Percentiles rank a stretch among this genome's conserved stretches.
These are phyloP conservation scores for Platycheirus rosarum DNA, from an alignment of 2,888 invertebrate species.

Conservation along the genomic window DNA sequence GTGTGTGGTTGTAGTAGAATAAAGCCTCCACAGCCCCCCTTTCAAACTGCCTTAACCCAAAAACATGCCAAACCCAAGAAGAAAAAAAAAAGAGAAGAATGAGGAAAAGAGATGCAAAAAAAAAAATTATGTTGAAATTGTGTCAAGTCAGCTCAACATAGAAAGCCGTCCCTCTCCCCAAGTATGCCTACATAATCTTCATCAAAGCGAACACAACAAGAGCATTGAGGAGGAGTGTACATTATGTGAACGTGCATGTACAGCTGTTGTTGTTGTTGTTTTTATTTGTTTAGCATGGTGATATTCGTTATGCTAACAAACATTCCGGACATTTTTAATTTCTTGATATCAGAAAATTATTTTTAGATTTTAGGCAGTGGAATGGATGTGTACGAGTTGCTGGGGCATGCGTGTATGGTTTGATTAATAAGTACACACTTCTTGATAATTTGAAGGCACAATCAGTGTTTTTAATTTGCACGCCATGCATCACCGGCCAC, in stretches of 20 bases:
- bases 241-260: conserved; percentile 49
- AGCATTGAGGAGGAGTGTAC: conserved; percentile 32
- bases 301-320: conserved; percentile 69
- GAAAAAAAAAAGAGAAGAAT: neutral
- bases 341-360: conserved; percentile 65
- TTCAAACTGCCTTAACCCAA: conserved; percentile 46
- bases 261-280: conserved; percentile 36
- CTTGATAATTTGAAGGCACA: conserved; percentile 36
- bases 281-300: conserved; percentile 18
- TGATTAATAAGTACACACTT: conserved; percentile 39
- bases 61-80: conserved; percentile 31
- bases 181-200: conserved; percentile 1
- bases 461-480: conserved; percentile 30
- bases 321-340: conserved; percentile 67
- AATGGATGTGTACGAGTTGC: neutral
- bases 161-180: conserved; percentile 34
- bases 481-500: too few relatives aligned
- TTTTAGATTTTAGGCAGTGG: conserved; percentile 55
- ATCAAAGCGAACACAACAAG: conserved; percentile 15
- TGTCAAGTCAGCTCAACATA: conserved; percentile 72
- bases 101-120: conserved; percentile 3
- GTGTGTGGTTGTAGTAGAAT: neutral
- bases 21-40: conserved; percentile 18
- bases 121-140: conserved; percentile 63
- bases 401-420: conserved; percentile 11